These are phyloP conservation scores for Stegostoma tigrinum DNA, from an alignment of 2,113 vertebrate species.

Conservation along the genomic window DNA sequence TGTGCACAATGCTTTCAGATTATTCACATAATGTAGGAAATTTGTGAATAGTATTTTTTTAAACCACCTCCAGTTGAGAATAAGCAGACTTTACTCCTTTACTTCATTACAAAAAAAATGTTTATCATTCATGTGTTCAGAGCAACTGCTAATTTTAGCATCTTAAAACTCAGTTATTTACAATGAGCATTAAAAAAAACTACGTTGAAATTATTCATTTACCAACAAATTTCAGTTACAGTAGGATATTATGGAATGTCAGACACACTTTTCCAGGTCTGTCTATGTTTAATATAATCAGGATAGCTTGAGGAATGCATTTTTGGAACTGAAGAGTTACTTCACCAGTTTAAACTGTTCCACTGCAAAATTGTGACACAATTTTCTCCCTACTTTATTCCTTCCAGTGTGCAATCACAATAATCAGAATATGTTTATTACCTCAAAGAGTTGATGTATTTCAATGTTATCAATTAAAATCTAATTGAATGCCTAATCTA, in stretches of 20 bases:
- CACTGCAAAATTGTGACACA: background rate
- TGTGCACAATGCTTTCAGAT: background rate
- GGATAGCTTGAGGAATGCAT: background rate
- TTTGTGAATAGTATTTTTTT: background rate
- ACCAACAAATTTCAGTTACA: background rate
- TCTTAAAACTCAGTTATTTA: background rate
- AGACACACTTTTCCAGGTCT: background rate
- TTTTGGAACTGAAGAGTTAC: background rate
- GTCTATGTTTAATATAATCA: background rate
- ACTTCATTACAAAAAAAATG: no score
- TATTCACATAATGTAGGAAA: background rate
- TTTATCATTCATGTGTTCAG: background rate
- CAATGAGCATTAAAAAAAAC: background rate
- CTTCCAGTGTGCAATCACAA: background rate
- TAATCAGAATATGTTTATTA: background rate
- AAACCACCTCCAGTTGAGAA: background rate
- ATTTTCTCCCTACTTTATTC: background rate
- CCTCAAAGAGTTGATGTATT: background rate
- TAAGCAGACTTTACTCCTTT: background rate
- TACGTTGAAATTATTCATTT: constrained; percentile 6
- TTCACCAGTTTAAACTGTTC: background rate
- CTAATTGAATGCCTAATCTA: background rate
- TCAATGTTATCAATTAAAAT: background rate
- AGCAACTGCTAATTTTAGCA: background rate
- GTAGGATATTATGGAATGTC: background rate